These are phyloP conservation scores for Brachionus sp. DNA, from an alignment of 1,140 invertebrate genomes.

Conservation along the genomic window DNA sequence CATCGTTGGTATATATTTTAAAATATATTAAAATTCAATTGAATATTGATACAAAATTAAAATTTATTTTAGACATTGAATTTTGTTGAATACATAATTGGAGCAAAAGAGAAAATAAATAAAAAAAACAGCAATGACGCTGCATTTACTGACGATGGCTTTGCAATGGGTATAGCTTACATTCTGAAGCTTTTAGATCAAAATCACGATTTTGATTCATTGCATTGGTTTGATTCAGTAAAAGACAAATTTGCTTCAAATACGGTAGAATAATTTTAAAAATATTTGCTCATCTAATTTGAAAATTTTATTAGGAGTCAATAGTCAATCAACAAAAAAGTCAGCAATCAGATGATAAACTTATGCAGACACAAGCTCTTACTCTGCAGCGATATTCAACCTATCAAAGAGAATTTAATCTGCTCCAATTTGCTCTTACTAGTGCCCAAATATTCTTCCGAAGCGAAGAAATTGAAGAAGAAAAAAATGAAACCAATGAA, in stretches of 20 bases:
- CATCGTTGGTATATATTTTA: constrained; percentile 66
- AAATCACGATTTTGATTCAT: constrained; percentile 76
- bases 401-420: constrained; percentile 77
- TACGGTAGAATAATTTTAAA: constrained; percentile 49
- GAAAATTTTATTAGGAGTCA: constrained; percentile 48
- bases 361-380: constrained; percentile 88
- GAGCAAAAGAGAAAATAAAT: constrained; percentile 83
- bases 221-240: constrained; percentile 93
- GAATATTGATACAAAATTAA: constrained; percentile 27
- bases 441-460: constrained; percentile 88
- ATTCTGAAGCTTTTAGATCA: constrained; percentile 67
- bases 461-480: constrained; percentile 49
- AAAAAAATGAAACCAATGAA: background rate
- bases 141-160: constrained; percentile 94
- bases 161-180: constrained; percentile 87
- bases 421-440: constrained; percentile 83
- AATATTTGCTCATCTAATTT: no score
- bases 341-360: constrained; percentile 68
- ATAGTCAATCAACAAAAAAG: constrained; percentile 49
- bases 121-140: constrained; percentile 75
- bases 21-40: background rate
- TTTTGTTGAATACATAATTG: constrained; percentile 86
- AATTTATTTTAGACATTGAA: constrained; percentile 74
- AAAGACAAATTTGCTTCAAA: constrained; percentile 68
- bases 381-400: constrained; percentile 78